A percentile compares a stretch with the other conserved stretches of the same genome.
Conservation (phyloP, 2,888 invertebrate genomes). For the Dioctria rufipes region DNA sequence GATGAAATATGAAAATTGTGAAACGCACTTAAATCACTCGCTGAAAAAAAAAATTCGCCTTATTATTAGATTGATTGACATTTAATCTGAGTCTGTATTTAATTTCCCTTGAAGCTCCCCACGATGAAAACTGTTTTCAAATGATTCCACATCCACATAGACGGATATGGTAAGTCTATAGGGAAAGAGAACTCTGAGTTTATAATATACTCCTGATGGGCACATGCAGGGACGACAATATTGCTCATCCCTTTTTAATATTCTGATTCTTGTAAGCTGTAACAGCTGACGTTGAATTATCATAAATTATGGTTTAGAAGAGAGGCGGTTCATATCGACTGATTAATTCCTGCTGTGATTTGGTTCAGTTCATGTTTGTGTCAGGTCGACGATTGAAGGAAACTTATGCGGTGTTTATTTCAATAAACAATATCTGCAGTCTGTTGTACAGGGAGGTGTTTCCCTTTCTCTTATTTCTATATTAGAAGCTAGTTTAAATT, state of each 20-base stretch:
- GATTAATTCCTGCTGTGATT: slow-evolving; percentile 45
- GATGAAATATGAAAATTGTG: slow-evolving; percentile 10
- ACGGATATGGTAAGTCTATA: neutral
- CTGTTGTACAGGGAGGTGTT: too few species aligned
- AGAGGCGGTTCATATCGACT: slow-evolving; percentile 29
- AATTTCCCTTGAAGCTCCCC: slow-evolving; percentile 14
- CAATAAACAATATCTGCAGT: neutral
- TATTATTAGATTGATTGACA: slow-evolving; percentile 63
- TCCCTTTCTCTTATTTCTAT: too few species aligned
- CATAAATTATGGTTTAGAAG: slow-evolving; percentile 64
- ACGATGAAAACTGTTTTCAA: slow-evolving; percentile 11
- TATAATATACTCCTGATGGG: neutral
- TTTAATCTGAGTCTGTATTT: slow-evolving; percentile 61
- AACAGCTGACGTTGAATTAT: slow-evolving; percentile 69
- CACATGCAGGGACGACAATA: slow-evolving; percentile 6
- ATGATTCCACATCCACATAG: neutral
- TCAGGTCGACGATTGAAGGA: neutral
- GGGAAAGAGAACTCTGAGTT: too few species aligned
- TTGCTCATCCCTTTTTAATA: slow-evolving; percentile 4
- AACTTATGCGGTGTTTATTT: slow-evolving; percentile 2
- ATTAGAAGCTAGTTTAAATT: too few species aligned
- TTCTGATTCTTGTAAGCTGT: slow-evolving; percentile 63
- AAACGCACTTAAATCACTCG: slow-evolving; percentile 16
- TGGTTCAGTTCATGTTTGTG: slow-evolving; percentile 13
- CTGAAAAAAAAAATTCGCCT: slow-evolving; percentile 17